Conservation (phyloP, 2,113 vertebrate species). For the Oncorhynchus tshawytscha region DNA sequence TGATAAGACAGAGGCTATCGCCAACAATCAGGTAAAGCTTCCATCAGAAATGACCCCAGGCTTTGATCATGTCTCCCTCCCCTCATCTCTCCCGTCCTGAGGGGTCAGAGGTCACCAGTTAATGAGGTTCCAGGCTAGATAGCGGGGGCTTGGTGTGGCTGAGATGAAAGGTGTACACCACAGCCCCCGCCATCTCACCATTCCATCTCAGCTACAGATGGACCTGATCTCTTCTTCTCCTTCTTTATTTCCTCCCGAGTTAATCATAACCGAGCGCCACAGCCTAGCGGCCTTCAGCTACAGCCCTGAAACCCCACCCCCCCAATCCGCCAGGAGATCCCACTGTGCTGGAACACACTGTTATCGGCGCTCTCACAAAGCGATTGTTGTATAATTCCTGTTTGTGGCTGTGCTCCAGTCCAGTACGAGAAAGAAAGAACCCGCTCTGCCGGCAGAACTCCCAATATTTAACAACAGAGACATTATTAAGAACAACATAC, state of each 20-base stretch:
- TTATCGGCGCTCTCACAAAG: conserved; percentile 84
- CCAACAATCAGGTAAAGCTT: conserved; percentile 39
- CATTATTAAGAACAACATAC: not conserved
- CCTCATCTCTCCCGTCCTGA: conserved; percentile 57
- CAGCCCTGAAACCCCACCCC: conserved; percentile 3
- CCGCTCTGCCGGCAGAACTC: conserved; percentile 67
- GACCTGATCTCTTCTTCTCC: conserved; percentile 59
- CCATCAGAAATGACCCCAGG: conserved; percentile 49
- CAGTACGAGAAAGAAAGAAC: conserved; percentile 73
- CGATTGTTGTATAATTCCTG: conserved; percentile 94
- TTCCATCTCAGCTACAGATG: conserved; percentile 37
- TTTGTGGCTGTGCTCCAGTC: conserved; percentile 85
- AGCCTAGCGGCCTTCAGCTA: too few species aligned
- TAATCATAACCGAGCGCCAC: conserved; percentile 48
- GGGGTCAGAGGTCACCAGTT: conserved; percentile 57
- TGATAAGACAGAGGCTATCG: conserved; percentile 32
- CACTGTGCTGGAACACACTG: conserved; percentile 82
- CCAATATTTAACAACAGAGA: conserved; percentile 6
- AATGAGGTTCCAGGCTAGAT: conserved; percentile 57
- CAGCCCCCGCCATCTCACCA: conserved; percentile 11
- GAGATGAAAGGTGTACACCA: conserved; percentile 56
- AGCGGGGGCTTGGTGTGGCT: conserved; percentile 9
- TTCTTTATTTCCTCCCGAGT: conserved; percentile 10
- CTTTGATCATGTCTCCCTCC: conserved; percentile 62
- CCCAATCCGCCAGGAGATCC: conserved; percentile 79